These are phyloP conservation scores for Puffinus mauretanicus DNA, from an alignment of 2,113 vertebrate genomes.

Conservation along the genomic window DNA sequence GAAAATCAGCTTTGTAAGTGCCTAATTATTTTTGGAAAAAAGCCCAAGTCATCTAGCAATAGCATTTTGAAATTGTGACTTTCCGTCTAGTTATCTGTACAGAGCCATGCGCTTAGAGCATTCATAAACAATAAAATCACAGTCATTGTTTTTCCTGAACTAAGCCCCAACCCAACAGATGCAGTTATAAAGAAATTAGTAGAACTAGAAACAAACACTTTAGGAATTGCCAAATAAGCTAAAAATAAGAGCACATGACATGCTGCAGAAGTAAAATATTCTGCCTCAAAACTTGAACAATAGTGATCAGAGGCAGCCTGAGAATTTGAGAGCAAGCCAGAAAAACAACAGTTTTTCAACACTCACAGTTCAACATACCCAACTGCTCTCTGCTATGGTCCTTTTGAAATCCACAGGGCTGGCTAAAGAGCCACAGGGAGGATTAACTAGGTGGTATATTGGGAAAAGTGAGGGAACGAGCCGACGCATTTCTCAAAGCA, in stretches of 20 bases:
- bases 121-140: conserved; percentile 11
- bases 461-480: neutral
- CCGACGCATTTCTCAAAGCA: neutral
- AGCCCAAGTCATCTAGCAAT: conserved; percentile 23
- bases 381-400: neutral
- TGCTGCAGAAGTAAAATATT: conserved; percentile 4
- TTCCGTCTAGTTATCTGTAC: conserved; percentile 1
- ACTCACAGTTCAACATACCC: neutral
- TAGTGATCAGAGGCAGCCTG: neutral
- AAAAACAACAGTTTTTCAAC: neutral
- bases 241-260: conserved; percentile 44
- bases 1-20: neutral
- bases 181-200: conserved; percentile 13
- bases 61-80: neutral
- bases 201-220: conserved; percentile 50
- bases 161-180: conserved; percentile 16
- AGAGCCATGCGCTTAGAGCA: neutral
- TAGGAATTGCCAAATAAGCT: conserved; percentile 29
- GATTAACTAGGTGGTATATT: neutral
- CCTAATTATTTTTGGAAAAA: conserved; percentile 29
- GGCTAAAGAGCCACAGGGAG: neutral
- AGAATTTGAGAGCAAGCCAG: neutral
- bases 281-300: conserved; percentile 28
- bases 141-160: conserved; percentile 40
- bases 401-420: neutral